Conservation (phyloP, 2,113 vertebrate species). For the Spilogale gracilis region DNA sequence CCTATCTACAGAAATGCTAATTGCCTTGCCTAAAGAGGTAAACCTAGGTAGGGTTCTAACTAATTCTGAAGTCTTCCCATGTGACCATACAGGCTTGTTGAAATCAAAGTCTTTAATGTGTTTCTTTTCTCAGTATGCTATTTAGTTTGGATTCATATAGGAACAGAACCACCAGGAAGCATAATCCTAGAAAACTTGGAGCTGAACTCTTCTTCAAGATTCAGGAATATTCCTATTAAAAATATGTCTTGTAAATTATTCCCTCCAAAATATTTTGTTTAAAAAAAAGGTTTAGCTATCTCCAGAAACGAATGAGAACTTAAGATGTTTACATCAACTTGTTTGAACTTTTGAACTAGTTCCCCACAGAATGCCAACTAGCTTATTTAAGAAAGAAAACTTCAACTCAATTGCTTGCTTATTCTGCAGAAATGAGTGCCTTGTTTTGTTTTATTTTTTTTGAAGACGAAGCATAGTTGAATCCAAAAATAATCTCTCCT, state of each 20-base stretch:
- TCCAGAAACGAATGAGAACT: neutral
- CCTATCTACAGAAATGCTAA: neutral
- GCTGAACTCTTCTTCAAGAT: neutral
- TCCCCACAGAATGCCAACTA: neutral
- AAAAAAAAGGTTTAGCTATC: neutral
- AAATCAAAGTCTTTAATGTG: neutral
- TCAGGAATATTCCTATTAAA: neutral
- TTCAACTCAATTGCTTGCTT: neutral
- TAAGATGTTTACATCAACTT: neutral
- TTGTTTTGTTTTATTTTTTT: conserved; percentile 56
- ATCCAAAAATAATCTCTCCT: conserved; percentile 54
- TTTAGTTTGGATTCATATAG: neutral
- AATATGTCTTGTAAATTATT: conserved; percentile 34
- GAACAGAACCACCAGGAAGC: neutral
- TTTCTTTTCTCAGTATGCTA: neutral
- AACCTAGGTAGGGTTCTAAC: neutral
- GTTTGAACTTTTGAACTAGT: conserved; percentile 50
- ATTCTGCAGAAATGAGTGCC: conserved; percentile 42
- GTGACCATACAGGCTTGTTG: neutral
- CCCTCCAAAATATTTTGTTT: conserved; percentile 16
- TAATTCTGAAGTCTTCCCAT: neutral
- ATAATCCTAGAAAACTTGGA: neutral
- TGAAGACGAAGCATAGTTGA: conserved; percentile 67
- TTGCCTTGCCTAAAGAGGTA: neutral
- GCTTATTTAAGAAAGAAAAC: conserved; percentile 36